Percentiles rank a stretch among this genome's conserved stretches.
phyloP scores from a whole-genome alignment of 2,113 vertebrate genomes.

The Furnarius figulus region DNA sequence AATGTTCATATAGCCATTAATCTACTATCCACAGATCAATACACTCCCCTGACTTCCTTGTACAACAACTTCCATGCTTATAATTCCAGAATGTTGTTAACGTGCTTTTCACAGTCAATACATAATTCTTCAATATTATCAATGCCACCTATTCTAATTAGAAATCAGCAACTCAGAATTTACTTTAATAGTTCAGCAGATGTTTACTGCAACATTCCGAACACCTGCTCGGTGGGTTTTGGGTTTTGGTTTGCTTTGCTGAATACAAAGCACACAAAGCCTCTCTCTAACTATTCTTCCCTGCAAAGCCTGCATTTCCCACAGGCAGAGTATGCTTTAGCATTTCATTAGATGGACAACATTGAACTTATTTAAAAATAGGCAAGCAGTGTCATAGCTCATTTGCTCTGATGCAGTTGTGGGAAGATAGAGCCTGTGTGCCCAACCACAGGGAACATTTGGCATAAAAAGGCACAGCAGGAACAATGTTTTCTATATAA shows the following conservation, averaged over 20 bases:
- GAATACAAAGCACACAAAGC: not conserved
- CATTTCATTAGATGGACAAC: conserved; percentile 42
- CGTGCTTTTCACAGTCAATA: not conserved
- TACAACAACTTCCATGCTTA: not conserved
- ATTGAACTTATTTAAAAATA: conserved; percentile 20
- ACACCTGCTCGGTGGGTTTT: not conserved
- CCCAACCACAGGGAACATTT: not conserved
- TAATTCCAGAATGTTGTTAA: not conserved
- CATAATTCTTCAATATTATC: not conserved
- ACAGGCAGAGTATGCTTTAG: not conserved
- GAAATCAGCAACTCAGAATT: not conserved
- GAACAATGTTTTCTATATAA: not conserved
- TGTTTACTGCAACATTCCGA: not conserved
- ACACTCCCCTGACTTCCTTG: not conserved
- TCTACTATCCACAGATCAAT: not conserved
- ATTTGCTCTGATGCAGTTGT: not conserved
- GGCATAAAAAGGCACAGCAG: conserved; percentile 1
- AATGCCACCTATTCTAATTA: not conserved
- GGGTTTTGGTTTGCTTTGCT: not conserved
- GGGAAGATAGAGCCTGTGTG: not conserved
- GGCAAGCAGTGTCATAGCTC: conserved; percentile 30
- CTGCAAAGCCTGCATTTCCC: not conserved
- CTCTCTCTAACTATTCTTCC: not conserved
- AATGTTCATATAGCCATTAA: not conserved
- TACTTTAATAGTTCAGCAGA: not conserved